phyloP scores from a whole-genome alignment of 2,113 vertebrate genomes.

The Podocnemis expansa region DNA sequence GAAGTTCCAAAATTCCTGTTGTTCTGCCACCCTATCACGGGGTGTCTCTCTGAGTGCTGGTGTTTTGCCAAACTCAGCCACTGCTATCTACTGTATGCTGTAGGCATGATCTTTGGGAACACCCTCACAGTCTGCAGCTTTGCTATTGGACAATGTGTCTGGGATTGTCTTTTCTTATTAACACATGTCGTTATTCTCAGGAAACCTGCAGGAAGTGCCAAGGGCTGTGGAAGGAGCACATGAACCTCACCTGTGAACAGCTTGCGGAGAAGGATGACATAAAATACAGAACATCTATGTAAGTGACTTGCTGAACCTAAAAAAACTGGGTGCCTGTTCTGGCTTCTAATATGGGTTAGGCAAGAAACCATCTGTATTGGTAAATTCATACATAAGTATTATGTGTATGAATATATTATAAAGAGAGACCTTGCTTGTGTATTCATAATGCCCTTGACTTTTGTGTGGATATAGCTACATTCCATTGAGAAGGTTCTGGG shows the following conservation, averaged over 20 bases:
- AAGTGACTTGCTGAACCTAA: conserved; percentile 66
- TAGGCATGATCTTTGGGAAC: neutral
- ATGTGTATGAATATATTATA: neutral
- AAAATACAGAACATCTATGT: conserved; percentile 93
- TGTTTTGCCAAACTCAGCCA: neutral
- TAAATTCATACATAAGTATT: rapidly evolving
- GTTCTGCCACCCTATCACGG: neutral
- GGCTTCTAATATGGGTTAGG: neutral
- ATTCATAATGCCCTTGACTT: neutral
- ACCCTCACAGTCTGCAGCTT: neutral
- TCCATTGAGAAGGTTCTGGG: neutral
- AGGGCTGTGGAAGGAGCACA: conserved; percentile 94
- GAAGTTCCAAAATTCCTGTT: neutral
- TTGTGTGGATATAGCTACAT: neutral
- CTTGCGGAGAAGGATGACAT: conserved; percentile 94
- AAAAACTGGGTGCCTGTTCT: neutral
- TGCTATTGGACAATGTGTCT: neutral
- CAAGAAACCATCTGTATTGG: neutral
- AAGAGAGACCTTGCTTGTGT: neutral
- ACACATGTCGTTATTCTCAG: conserved; percentile 69
- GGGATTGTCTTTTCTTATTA: neutral
- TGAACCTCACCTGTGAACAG: conserved; percentile 92
- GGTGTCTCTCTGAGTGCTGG: neutral
- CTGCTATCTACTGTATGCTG: neutral
- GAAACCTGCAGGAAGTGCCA: conserved; percentile 95